Conservation (phyloP, 2,797 vertebrate genomes). For the Oophaga sylvatica region DNA sequence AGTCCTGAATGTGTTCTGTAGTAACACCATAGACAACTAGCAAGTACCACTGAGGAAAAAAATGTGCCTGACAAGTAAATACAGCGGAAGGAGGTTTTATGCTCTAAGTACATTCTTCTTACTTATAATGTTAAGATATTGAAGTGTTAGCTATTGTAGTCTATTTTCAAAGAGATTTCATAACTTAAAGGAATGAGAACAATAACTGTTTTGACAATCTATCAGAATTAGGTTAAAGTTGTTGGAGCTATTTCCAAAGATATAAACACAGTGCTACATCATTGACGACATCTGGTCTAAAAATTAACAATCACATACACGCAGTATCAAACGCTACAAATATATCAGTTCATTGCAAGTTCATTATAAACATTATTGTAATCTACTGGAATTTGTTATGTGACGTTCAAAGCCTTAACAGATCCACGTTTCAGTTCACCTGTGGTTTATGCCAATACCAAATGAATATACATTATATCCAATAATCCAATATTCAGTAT, state of each 20-base stretch:
- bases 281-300: conserved; percentile 60
- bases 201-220: conserved; percentile 59
- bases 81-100: not conserved
- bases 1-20: not conserved
- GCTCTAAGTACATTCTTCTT: conserved; percentile 8
- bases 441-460: conserved; percentile 37
- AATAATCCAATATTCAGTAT: not conserved
- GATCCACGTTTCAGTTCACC: conserved; percentile 35
- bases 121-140: conserved; percentile 29
- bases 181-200: conserved; percentile 53
- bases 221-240: conserved; percentile 58
- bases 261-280: conserved; percentile 59
- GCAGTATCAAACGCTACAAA: conserved; percentile 58
- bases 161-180: conserved; percentile 58
- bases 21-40: not conserved
- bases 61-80: conserved; percentile 17
- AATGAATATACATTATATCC: not conserved
- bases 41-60: not conserved
- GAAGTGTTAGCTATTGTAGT: conserved; percentile 32
- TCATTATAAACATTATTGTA: conserved; percentile 62
- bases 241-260: conserved; percentile 55
- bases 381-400: conserved; percentile 40
- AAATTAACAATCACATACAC: conserved; percentile 47
- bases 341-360: conserved; percentile 60
- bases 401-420: not conserved